Base-by-base conservation (phyloP, 2,113 vertebrate species). In the Gyps fulvus region DNA sequence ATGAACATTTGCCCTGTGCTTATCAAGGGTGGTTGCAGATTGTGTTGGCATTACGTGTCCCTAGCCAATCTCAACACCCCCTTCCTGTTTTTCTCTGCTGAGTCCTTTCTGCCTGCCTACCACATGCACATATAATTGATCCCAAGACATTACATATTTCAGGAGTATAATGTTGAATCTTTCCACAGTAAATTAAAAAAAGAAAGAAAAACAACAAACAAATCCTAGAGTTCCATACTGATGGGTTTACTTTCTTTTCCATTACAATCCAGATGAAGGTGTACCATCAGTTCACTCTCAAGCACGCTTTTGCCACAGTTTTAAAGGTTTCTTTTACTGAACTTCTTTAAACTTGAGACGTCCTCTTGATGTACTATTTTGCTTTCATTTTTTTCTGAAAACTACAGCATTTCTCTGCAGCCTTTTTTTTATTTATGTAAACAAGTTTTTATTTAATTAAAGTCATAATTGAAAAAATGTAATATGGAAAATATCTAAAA, bases 21-120 rank as follows among this genome's bases (percentile, higher is more conserved):
- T 69, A 69, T 0, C 0, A 4, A 18, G 32, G 13, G 26, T 11
- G 90, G 36, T 36, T 69, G 43, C 34, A 83, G 59, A 36, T 34
- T 47, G 8, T 27, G 15, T 16, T 72, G n/a, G 10, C 10, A 4
- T 70, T 42, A n/a, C 0, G 0, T 20, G 13, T 31, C 32, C 20
- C n/a, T 38, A 18, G 36, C 2, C 31, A 70, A 54, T 13, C 36
- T 63, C 34, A 69, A n/a, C 1, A 7, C 1, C 2, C 3, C 5
- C 11, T 38, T 73, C 40, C 8, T 54, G 13, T 57, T 80, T 65
- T 61, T 57, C 38, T 73, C 17, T 0, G 1, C n/a, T 27, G 20
- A 34, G 11, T 47, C 11, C 3, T 73, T 91, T 78, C 71, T 57
- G 3, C 34, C 22, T 16, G 19, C 20, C 27, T 40, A 19, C 16